phyloP scores from a whole-genome alignment of 1,140 invertebrate genomes.

The Aphaenogaster ashmeadi region DNA sequence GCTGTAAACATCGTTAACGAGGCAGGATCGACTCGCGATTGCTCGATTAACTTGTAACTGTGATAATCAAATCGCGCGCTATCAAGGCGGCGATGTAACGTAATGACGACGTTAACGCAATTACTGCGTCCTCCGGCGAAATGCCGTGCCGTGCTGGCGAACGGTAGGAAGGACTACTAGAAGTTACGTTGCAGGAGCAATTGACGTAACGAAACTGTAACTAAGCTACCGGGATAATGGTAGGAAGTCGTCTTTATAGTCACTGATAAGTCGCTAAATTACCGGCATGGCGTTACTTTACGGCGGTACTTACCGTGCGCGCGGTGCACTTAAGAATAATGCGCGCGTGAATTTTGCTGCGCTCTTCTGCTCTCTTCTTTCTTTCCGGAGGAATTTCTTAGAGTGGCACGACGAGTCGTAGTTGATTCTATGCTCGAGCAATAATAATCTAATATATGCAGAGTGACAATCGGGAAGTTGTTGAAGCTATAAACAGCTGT shows the following conservation, averaged over 20 bases:
- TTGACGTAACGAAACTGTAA: slow-evolving; percentile 55
- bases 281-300: slow-evolving; percentile 45
- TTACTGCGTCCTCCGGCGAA: slow-evolving; percentile 45
- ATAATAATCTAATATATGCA: neutral
- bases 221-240: slow-evolving; percentile 48
- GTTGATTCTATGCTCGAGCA: neutral
- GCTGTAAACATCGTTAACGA: slow-evolving; percentile 21
- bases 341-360: neutral
- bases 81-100: slow-evolving; percentile 52
- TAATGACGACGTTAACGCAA: slow-evolving; percentile 57
- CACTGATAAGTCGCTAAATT: slow-evolving; percentile 61
- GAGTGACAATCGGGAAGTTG: neutral
- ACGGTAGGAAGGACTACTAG: slow-evolving; percentile 42
- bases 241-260: slow-evolving; percentile 57
- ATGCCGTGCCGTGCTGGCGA: neutral
- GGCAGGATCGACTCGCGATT: slow-evolving; percentile 19
- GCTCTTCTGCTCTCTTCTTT: neutral
- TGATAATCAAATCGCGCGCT: slow-evolving; percentile 56
- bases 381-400: neutral
- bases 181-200: slow-evolving; percentile 48
- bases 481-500: neutral
- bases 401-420: neutral
- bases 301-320: slow-evolving; percentile 12
- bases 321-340: slow-evolving; percentile 49
- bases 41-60: slow-evolving; percentile 57